These are phyloP conservation scores for Leptinotarsa tumamoca DNA, from an alignment of 2,888 invertebrate species.

Conservation along the genomic window DNA sequence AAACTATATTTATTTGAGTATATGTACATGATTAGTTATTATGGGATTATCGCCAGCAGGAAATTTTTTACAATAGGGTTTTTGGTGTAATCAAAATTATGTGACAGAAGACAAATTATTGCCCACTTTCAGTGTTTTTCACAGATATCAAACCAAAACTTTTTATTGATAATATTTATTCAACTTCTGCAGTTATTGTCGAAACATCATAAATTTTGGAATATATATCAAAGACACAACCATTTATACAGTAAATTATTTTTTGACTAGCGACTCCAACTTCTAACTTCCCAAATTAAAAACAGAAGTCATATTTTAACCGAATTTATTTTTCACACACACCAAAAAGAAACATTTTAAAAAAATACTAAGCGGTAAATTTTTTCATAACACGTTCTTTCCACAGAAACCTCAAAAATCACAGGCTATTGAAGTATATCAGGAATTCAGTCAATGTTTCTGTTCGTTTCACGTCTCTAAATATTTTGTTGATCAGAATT, in stretches of 20 bases:
- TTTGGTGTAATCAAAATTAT: too few species aligned
- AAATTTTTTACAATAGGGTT: too few species aligned
- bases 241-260: constrained; percentile 25
- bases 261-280: constrained; percentile 4
- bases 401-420: constrained; percentile 48
- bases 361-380: constrained; percentile 50
- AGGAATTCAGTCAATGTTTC: constrained; percentile 11
- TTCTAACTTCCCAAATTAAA: constrained; percentile 43
- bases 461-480: not conserved
- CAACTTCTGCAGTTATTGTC: constrained; percentile 59
- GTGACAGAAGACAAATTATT: not conserved
- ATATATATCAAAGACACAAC: constrained; percentile 49
- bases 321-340: constrained; percentile 54
- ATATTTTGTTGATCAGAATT: not conserved
- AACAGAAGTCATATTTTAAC: constrained; percentile 51
- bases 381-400: constrained; percentile 21
- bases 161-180: constrained; percentile 53
- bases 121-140: not conserved
- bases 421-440: constrained; percentile 48
- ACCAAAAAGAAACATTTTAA: constrained; percentile 53
- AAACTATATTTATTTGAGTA: too few species aligned
- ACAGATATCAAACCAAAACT: constrained; percentile 28
- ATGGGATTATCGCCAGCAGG: too few species aligned
- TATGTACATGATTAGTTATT: too few species aligned
- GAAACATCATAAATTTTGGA: constrained; percentile 52